phyloP scores from a whole-genome alignment of 2,113 vertebrate genomes.

The Osmerus eperlanus region DNA sequence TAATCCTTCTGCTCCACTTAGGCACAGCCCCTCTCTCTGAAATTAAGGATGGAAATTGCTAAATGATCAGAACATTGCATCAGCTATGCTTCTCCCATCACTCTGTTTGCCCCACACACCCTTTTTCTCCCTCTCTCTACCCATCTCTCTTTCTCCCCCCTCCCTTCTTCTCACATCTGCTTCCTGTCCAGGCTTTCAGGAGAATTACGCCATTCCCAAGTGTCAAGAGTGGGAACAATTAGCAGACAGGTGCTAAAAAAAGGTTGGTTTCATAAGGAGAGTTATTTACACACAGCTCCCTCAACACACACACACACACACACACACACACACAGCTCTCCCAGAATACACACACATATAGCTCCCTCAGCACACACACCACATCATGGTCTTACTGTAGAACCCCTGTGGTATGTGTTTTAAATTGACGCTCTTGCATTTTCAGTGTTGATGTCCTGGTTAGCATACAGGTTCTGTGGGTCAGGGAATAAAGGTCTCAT shows the following conservation, averaged over 20 bases:
- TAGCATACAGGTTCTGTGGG: too few species aligned
- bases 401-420: neutral
- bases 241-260: slow-evolving; percentile 55
- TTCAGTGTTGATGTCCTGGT: too few species aligned
- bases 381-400: too few species aligned
- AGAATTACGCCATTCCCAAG: slow-evolving; percentile 55
- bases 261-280: slow-evolving; percentile 53
- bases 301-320: neutral
- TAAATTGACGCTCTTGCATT: neutral
- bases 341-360: slow-evolving; percentile 36
- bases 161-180: slow-evolving; percentile 38
- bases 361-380: too few species aligned
- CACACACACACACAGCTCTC: neutral
- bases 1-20: slow-evolving; percentile 45
- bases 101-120: slow-evolving; percentile 17
- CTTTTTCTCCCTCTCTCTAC: neutral
- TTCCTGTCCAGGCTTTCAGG: slow-evolving; percentile 26
- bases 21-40: slow-evolving; percentile 22
- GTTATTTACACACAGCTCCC: slow-evolving; percentile 44
- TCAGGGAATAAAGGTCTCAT: too few species aligned
- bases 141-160: slow-evolving; percentile 26
- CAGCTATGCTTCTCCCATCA: slow-evolving; percentile 41
- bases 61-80: slow-evolving; percentile 48
- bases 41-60: slow-evolving; percentile 53
- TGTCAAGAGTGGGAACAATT: slow-evolving; percentile 59